Percentiles rank a stretch among this genome's conserved stretches.
phyloP scores from a whole-genome alignment of 2,797 vertebrate species.

The Periparus ater region DNA sequence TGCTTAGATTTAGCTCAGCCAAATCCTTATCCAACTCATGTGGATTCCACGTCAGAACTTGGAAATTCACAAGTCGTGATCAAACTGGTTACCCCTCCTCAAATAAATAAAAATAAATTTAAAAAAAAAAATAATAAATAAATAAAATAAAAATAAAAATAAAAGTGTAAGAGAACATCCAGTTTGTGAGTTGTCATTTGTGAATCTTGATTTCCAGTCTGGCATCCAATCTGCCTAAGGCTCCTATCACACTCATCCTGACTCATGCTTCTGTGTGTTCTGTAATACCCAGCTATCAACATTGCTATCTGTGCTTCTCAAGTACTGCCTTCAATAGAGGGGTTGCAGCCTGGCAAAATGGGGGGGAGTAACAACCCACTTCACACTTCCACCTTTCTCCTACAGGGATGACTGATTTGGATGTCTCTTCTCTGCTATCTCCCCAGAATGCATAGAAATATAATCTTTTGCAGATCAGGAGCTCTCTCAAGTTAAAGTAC shows the following conservation, averaged over 20 bases:
- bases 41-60: not conserved
- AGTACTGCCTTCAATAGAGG: not conserved
- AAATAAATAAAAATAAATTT: not conserved
- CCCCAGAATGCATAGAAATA: not conserved
- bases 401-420: not conserved
- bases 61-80: not conserved
- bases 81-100: not conserved
- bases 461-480: not conserved
- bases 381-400: not conserved
- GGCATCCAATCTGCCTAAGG: not conserved
- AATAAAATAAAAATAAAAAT: not conserved
- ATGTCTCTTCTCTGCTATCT: not conserved
- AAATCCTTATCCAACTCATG: not conserved
- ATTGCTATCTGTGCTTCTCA: fast-evolving
- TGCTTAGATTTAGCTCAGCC: not conserved
- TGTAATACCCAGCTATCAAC: not conserved
- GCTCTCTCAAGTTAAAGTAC: not conserved
- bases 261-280: not conserved
- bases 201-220: not conserved
- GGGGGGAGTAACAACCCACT: not conserved
- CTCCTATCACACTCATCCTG: not conserved
- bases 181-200: not conserved
- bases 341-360: not conserved
- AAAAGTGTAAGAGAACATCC: not conserved
- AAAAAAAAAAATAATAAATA: not conserved